Evolutionary conservation across 2,113 vertebrate genomes (phyloP).

Genomic region (Solenodon paradoxus): DNA sequence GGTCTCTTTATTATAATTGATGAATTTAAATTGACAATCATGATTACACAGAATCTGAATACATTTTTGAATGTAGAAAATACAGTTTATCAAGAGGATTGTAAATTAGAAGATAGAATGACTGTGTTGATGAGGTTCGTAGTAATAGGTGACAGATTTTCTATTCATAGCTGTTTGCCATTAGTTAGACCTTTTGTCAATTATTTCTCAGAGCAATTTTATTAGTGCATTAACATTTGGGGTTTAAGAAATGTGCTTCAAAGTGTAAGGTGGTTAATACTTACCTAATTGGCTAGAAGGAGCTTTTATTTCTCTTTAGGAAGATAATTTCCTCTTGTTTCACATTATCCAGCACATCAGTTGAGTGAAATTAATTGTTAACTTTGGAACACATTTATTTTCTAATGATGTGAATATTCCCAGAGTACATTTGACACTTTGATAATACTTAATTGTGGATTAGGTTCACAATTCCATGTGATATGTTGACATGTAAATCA

Average conservation of each 20-base stretch:
- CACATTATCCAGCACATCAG: neutral
- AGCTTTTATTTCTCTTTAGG: constrained; percentile 29
- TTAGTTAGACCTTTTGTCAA: constrained; percentile 10
- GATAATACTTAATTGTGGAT: constrained; percentile 59
- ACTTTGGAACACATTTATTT: constrained; percentile 57
- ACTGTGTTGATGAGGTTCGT: neutral
- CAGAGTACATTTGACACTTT: constrained; percentile 48
- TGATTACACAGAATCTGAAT: neutral
- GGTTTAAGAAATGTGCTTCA: constrained; percentile 44
- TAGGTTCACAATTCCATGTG: constrained; percentile 38
- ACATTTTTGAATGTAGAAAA: neutral
- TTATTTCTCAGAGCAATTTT: constrained; percentile 38
- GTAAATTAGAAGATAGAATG: neutral
- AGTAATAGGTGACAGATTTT: constrained; percentile 2
- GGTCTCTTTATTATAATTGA: neutral
- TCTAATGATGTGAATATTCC: constrained; percentile 18
- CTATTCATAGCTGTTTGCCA: neutral
- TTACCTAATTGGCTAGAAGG: constrained; percentile 38
- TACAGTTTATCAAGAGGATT: neutral
- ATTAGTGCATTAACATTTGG: neutral
- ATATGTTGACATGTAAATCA: constrained; percentile 36
- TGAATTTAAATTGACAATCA: neutral
- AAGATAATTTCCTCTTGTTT: constrained; percentile 56
- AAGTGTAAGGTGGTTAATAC: constrained; percentile 52
- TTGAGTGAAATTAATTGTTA: constrained; percentile 54